Conservation (phyloP, 2,888 invertebrate genomes). For the Papilio protenor region DNA sequence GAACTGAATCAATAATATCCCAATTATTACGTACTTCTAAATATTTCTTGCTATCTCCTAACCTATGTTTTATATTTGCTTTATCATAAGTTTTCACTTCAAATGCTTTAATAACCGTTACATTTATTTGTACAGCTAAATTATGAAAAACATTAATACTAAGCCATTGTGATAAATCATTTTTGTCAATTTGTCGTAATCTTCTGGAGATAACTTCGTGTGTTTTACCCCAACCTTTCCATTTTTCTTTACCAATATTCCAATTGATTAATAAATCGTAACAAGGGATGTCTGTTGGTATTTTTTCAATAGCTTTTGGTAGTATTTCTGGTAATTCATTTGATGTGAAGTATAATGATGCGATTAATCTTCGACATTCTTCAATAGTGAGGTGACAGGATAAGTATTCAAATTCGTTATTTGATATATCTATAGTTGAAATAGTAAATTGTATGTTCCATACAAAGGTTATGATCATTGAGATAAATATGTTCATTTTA, state of each 20-base stretch:
- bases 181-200: slow-evolving; percentile 83
- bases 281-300: slow-evolving; percentile 82
- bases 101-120: slow-evolving; percentile 56
- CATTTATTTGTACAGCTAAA: slow-evolving; percentile 77
- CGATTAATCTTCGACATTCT: slow-evolving; percentile 85
- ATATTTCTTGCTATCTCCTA: slow-evolving; percentile 18
- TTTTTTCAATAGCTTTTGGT: slow-evolving; percentile 62
- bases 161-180: slow-evolving; percentile 86
- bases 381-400: slow-evolving; percentile 81
- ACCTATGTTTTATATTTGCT: slow-evolving; percentile 13
- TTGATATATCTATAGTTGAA: slow-evolving; percentile 65
- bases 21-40: slow-evolving; percentile 51
- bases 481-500: slow-evolving; percentile 43
- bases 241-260: slow-evolving; percentile 69
- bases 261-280: slow-evolving; percentile 84
- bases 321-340: slow-evolving; percentile 58
- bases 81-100: slow-evolving; percentile 47
- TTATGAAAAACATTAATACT: slow-evolving; percentile 83
- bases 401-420: slow-evolving; percentile 72
- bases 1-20: slow-evolving; percentile 59
- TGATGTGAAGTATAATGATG: slow-evolving; percentile 80
- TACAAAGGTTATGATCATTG: slow-evolving; percentile 39
- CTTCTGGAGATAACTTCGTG: slow-evolving; percentile 83
- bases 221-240: slow-evolving; percentile 83
- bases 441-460: slow-evolving; percentile 18